Conservation (phyloP, 37 sponge, comb jelly and placozoan genomes). For the Tethya wilhelma region DNA sequence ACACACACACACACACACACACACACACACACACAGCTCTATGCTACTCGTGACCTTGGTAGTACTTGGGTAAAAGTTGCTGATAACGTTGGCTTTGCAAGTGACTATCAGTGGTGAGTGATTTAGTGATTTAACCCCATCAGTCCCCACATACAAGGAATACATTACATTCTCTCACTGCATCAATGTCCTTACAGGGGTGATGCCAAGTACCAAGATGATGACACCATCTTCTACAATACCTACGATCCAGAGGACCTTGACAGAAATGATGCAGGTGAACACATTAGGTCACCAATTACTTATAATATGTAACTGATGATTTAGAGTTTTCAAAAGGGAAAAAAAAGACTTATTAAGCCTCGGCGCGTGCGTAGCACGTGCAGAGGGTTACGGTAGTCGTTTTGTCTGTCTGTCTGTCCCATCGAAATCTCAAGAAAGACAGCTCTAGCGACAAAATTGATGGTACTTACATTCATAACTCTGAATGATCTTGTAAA, state of each 20-base stretch:
- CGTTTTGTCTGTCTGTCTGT: too few relatives aligned
- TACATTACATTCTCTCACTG: not conserved
- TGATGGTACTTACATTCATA: too few relatives aligned
- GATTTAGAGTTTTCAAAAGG: too few relatives aligned
- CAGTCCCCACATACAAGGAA: not conserved
- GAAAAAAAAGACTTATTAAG: too few relatives aligned
- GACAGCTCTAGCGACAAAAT: too few relatives aligned
- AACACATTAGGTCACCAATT: too few relatives aligned
- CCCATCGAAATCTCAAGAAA: too few relatives aligned
- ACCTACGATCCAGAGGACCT: constrained; percentile 31
- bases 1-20: not conserved
- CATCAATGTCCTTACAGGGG: constrained; percentile 57
- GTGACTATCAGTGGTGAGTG: constrained; percentile 52
- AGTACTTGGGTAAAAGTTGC: constrained; percentile 20
- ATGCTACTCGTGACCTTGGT: constrained; percentile 39
- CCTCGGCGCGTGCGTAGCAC: too few relatives aligned
- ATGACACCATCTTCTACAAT: constrained; percentile 38
- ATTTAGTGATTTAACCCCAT: not conserved
- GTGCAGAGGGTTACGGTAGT: too few relatives aligned
- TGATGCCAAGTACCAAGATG: constrained; percentile 14
- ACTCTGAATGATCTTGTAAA: too few relatives aligned
- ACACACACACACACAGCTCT: constrained; percentile 8
- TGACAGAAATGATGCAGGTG: too few relatives aligned
- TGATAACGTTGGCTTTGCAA: constrained; percentile 19
- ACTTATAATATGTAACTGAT: too few relatives aligned